Percentiles rank a stretch among this genome's conserved stretches.
phyloP scores from a whole-genome alignment of 2,888 invertebrate genomes.

The Molorchus minor region DNA sequence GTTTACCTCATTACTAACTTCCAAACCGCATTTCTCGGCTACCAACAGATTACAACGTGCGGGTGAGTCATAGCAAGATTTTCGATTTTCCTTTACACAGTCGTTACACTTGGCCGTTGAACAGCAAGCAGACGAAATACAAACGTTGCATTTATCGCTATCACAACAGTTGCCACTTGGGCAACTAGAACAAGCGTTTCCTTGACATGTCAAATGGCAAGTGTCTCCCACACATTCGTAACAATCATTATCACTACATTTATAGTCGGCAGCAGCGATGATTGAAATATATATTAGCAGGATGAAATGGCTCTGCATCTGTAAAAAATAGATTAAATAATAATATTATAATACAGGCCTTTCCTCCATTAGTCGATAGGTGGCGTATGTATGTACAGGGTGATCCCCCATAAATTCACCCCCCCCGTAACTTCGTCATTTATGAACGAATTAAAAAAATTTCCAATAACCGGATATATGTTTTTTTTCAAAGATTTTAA shows the following conservation, averaged over 20 bases:
- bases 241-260: background rate
- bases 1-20: background rate
- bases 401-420: no score
- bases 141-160: conserved; percentile 12
- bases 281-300: background rate
- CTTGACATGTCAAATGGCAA: conserved; percentile 12
- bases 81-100: background rate
- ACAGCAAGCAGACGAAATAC: conserved; percentile 11
- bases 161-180: conserved; percentile 18
- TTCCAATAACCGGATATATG: no score
- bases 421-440: no score
- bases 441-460: no score
- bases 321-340: background rate
- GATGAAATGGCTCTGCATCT: conserved; percentile 3
- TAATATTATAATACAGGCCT: background rate
- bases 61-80: background rate
- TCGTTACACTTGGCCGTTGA: conserved; percentile 6
- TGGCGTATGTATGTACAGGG: no score
- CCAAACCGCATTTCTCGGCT: background rate
- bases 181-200: background rate
- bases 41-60: background rate
- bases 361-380: background rate
- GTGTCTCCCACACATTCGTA: conserved; percentile 4
- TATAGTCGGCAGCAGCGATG: background rate
- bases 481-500: no score